These are phyloP conservation scores for Eristalis intricaria DNA, from an alignment of 2,888 invertebrate genomes.

Conservation along the genomic window DNA sequence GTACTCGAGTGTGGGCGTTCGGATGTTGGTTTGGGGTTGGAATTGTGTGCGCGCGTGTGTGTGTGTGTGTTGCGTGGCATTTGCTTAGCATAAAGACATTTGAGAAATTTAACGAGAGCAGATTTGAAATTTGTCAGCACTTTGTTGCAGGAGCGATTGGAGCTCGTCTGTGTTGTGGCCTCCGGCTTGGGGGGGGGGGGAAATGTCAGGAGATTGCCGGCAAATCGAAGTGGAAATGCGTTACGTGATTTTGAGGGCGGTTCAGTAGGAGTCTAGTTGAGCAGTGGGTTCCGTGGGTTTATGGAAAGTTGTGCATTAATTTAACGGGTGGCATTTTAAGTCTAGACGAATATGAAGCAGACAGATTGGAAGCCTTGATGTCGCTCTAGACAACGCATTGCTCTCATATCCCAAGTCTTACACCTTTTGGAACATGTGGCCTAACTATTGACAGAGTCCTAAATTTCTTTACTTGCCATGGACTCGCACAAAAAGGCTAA, in stretches of 20 bases:
- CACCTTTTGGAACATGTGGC: too few relatives aligned
- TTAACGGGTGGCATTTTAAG: too few relatives aligned
- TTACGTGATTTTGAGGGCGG: not conserved
- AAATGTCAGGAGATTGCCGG: not conserved
- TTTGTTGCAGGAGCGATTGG: slow-evolving; percentile 25
- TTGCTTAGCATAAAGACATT: slow-evolving; percentile 29
- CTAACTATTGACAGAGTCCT: too few relatives aligned
- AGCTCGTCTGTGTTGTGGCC: not conserved
- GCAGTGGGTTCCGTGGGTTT: not conserved
- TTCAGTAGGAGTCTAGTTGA: not conserved
- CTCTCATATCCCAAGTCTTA: too few relatives aligned
- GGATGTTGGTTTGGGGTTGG: not conserved
- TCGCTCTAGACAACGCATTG: not conserved
- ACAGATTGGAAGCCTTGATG: not conserved
- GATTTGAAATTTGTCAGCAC: slow-evolving; percentile 1
- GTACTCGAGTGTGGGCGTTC: not conserved
- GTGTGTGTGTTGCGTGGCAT: not conserved
- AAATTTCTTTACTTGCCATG: too few relatives aligned
- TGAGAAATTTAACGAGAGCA: slow-evolving; percentile 27
- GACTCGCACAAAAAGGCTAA: too few relatives aligned
- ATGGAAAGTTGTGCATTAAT: not conserved
- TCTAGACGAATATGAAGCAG: not conserved
- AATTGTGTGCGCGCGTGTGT: not conserved
- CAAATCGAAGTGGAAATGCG: not conserved
- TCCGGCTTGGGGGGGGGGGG: not conserved